Evolutionary conservation across 2,797 vertebrate species (phyloP), one percentile per base, ranked within the genome.

Genomic region (Leptatherina wallacei): DNA sequence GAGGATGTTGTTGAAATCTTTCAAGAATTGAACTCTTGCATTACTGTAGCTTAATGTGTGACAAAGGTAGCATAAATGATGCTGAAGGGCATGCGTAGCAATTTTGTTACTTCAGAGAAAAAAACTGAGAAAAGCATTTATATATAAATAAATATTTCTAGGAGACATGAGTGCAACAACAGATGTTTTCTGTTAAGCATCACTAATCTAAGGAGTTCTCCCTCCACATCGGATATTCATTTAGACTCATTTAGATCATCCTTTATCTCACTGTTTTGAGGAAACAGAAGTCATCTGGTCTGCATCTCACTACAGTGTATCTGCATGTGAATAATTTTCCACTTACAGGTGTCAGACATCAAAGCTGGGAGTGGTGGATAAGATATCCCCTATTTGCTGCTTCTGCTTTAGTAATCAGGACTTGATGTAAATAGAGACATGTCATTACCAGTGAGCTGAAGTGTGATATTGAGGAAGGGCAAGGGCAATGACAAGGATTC

Each of bases 381-480:
- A 10, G 59, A 35, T 73, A 58, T 83, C 73, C 75, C 81, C 81
- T 73, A 80, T 73, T 22, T 60, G 42, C 82, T 56, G 70, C 65
- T 59, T 69, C 68, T 86, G 80, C 81, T 89, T 90, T 88, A 72
- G 71, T 90, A 87, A 92, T 90, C 88, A 91, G 85, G 76, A 67
- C 80, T 81, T 59, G 86, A 63, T 90, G 90, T 92, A 90, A 90
- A 92, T 88, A 90, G 84, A 88, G 87, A 89, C 81, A 79, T 89
- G 82, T 92, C 88, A 88, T 93, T 93, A 92, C 58, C 3, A 33
- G 68, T 29, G 63, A 91, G 84, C 80, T 78, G 71, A 71, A 83
- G 85, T 82, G 88, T 75, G 77, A 66, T 68, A 71, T 72, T 63
- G 85, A 66, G 56, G 83, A 69, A 85, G 88, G 84, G 78, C 78